phyloP scores from a whole-genome alignment of 2,888 invertebrate genomes.

The Metacarcinus magister region DNA sequence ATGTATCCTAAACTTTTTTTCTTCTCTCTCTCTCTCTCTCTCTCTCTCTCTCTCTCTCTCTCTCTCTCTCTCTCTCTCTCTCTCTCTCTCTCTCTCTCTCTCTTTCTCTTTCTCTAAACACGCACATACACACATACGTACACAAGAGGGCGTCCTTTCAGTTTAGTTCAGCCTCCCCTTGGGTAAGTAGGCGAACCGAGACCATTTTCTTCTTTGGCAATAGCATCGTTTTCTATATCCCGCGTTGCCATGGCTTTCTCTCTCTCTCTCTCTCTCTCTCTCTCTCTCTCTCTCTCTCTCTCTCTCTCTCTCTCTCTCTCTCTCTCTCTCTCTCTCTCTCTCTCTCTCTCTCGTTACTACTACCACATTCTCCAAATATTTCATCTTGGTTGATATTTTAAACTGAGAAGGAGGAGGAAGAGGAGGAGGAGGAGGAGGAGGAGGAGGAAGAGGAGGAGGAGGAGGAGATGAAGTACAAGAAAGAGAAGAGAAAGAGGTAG shows the following conservation, averaged over 20 bases:
- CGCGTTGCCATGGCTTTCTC: background rate
- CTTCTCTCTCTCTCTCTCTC: constrained; percentile 59
- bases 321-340: background rate
- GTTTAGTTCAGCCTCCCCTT: background rate
- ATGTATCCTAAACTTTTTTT: background rate
- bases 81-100: constrained; percentile 64
- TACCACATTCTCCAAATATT: no score
- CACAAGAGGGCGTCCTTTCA: background rate
- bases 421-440: background rate
- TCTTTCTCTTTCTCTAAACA: background rate
- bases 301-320: constrained; percentile 11
- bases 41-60: constrained; percentile 67
- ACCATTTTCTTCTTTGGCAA: constrained; percentile 20
- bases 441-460: background rate
- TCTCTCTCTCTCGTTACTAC: no score
- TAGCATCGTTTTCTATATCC: background rate
- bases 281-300: constrained; percentile 11
- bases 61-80: constrained; percentile 62
- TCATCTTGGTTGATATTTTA: no score
- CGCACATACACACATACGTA: constrained; percentile 26
- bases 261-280: constrained; percentile 48
- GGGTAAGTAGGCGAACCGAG: background rate
- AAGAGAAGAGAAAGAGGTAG: background rate
- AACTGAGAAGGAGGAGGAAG: background rate
- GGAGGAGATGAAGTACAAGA: background rate